Conservation (phyloP, 2,888 invertebrate species). For the Lithophane leautieri region DNA sequence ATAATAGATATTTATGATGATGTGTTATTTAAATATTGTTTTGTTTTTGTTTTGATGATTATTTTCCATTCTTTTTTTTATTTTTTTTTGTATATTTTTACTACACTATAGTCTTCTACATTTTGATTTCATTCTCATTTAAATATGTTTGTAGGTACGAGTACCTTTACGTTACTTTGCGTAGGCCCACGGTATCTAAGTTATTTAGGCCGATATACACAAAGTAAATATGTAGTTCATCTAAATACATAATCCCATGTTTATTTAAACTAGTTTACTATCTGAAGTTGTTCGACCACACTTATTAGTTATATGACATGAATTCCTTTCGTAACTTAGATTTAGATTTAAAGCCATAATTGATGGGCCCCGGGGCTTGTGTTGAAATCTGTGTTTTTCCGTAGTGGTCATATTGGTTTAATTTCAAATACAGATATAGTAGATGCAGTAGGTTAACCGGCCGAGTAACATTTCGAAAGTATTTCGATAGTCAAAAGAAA, state of each 20-base stretch:
- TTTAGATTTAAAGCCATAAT: slow-evolving; percentile 20
- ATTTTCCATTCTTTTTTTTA: no score
- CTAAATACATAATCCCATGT: slow-evolving; percentile 60
- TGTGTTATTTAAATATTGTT: no score
- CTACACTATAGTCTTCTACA: not conserved
- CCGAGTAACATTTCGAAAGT: not conserved
- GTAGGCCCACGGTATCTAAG: slow-evolving; percentile 30
- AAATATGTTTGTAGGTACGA: not conserved
- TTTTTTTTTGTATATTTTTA: no score
- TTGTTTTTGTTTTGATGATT: no score
- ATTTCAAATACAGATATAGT: not conserved
- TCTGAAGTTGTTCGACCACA: slow-evolving; percentile 38
- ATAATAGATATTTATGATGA: no score
- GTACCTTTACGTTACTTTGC: not conserved
- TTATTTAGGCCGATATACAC: slow-evolving; percentile 43
- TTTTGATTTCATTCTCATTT: not conserved
- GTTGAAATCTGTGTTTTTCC: slow-evolving; percentile 18
- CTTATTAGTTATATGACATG: slow-evolving; percentile 45
- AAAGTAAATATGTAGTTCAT: slow-evolving; percentile 50
- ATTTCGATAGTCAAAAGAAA: not conserved
- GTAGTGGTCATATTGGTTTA: not conserved
- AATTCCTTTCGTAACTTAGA: slow-evolving; percentile 59
- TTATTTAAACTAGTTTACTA: slow-evolving; percentile 58
- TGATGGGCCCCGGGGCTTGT: slow-evolving; percentile 13
- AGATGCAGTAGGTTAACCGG: no score